Percentiles rank a stretch among this genome's conserved stretches.
Evolutionary conservation across 2,113 vertebrate genomes (phyloP).

Genomic region (Caranx melampygus): DNA sequence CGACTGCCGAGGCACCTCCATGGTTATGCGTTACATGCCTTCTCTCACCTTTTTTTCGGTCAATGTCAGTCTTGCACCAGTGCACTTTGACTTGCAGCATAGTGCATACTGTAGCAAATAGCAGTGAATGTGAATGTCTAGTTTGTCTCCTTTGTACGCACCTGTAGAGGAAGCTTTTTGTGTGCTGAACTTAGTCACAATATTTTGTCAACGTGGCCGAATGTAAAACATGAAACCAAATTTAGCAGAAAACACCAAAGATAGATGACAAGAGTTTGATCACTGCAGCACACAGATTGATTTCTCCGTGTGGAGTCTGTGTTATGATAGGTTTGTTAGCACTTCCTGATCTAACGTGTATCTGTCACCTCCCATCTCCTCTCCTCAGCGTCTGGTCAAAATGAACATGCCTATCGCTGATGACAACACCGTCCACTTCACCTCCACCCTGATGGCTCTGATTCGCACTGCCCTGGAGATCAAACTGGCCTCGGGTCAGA

Average conservation of each 20-base stretch:
- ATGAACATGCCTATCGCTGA: conserved; percentile 98
- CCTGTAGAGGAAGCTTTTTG: conserved; percentile 78
- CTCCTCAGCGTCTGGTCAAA: conserved; percentile 90
- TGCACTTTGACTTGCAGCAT: conserved; percentile 77
- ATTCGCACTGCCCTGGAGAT: conserved; percentile 95
- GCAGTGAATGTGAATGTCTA: conserved; percentile 76
- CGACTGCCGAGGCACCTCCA: conserved; percentile 79
- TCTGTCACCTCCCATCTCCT: conserved; percentile 39
- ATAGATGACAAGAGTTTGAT: not conserved
- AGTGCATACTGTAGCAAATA: conserved; percentile 76
- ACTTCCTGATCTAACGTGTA: conserved; percentile 15
- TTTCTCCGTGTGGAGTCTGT: conserved; percentile 64
- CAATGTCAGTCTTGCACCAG: conserved; percentile 76
- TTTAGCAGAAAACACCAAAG: not conserved
- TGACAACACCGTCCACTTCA: conserved; percentile 93
- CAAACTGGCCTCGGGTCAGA: conserved; percentile 91
- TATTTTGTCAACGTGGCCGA: conserved; percentile 21
- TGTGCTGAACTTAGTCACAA: conserved; percentile 70
- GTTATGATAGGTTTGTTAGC: conserved; percentile 34
- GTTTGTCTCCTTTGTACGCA: conserved; percentile 59
- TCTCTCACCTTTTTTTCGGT: conserved; percentile 75
- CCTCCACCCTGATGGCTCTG: conserved; percentile 94
- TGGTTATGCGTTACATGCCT: conserved; percentile 82
- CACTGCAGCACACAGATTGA: conserved; percentile 78
- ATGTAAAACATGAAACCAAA: conserved; percentile 13